phyloP scores from a whole-genome alignment of 2,113 vertebrate genomes.

The Illadopsis cleaveri region DNA sequence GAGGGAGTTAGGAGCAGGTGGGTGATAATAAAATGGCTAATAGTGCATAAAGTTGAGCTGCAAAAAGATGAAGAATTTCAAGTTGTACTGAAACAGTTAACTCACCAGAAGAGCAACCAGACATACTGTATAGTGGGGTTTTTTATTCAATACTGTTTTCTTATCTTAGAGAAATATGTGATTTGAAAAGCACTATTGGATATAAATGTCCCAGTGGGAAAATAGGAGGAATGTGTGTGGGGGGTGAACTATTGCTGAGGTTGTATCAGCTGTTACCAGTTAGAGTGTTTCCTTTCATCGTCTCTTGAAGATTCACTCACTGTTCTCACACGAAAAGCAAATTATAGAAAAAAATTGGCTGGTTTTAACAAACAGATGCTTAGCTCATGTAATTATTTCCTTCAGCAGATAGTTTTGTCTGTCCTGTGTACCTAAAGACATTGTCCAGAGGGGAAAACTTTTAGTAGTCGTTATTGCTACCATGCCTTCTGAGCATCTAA shows the following conservation, averaged over 20 bases:
- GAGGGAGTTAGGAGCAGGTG: neutral
- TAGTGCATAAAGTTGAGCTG: neutral
- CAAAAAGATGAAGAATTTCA: neutral
- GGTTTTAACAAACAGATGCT: neutral
- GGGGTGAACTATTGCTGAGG: neutral
- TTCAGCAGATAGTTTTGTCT: neutral
- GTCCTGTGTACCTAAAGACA: neutral
- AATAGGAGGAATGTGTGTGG: neutral
- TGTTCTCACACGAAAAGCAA: neutral
- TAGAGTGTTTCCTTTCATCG: neutral
- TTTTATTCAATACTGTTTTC: neutral
- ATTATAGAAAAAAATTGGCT: neutral
- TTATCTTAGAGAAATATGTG: neutral
- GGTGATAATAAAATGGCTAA: neutral
- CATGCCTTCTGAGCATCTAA: neutral
- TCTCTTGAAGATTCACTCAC: neutral
- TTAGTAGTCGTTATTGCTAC: neutral
- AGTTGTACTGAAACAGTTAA: neutral
- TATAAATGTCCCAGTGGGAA: neutral
- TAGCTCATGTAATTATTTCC: neutral
- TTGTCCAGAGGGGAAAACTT: neutral
- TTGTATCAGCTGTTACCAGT: neutral
- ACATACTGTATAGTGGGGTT: neutral
- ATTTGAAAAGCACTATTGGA: neutral
- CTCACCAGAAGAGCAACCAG: neutral